Conservation (phyloP, 2,888 invertebrate species). For the Patella depressa region DNA sequence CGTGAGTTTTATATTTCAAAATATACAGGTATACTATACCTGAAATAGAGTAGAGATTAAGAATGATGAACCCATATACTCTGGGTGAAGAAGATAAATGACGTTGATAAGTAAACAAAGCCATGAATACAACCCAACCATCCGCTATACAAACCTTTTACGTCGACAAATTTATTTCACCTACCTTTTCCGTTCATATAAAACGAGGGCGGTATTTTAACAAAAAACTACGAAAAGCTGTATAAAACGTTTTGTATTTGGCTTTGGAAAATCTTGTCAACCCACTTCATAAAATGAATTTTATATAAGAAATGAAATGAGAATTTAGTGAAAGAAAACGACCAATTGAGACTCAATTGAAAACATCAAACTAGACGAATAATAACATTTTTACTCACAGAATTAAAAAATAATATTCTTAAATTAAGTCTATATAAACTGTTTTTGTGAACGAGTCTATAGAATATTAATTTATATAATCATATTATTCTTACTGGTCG, state of each 20-base stretch:
- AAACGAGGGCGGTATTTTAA: constrained; percentile 1
- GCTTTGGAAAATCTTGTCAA: constrained; percentile 1
- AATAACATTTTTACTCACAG: no score
- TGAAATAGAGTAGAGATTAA: no score
- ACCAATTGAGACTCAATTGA: no score
- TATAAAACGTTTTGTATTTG: neutral
- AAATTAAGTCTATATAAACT: no score
- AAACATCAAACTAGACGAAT: no score
- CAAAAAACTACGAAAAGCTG: neutral
- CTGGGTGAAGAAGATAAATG: constrained; percentile 1
- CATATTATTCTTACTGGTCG: no score
- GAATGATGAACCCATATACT: neutral
- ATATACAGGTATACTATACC: no score
- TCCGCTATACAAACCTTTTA: neutral
- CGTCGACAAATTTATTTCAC: constrained; percentile 9
- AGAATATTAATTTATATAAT: no score
- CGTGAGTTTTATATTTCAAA: no score
- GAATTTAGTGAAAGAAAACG: no score
- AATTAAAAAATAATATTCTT: no score
- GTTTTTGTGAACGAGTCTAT: no score
- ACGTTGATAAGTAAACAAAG: neutral
- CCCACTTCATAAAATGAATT: neutral
- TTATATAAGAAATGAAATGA: neutral
- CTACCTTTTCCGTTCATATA: neutral
- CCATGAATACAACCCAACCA: neutral